These are phyloP conservation scores for Nannoperca australis DNA, from an alignment of 2,797 vertebrate species.

Conservation along the genomic window DNA sequence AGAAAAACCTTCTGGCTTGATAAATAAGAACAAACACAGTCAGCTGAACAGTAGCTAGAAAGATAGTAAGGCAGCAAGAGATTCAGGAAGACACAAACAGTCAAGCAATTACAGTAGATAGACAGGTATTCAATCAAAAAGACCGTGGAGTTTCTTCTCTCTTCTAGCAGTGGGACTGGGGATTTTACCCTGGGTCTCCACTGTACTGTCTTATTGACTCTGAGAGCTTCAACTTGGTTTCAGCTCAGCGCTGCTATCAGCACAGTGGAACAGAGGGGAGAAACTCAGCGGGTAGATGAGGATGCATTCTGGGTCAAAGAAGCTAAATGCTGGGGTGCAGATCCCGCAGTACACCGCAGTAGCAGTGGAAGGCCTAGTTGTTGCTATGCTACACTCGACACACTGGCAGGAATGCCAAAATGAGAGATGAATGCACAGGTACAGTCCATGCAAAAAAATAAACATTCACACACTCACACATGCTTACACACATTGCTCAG, in stretches of 20 bases:
- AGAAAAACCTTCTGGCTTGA: neutral
- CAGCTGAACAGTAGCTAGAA: slow-evolving; percentile 16
- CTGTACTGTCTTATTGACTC: slow-evolving; percentile 59
- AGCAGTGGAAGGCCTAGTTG: slow-evolving; percentile 27
- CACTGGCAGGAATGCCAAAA: slow-evolving; percentile 20
- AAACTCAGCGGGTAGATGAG: slow-evolving; percentile 52
- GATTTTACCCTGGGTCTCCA: slow-evolving; percentile 47
- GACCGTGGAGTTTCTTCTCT: slow-evolving; percentile 30
- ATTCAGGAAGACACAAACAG: slow-evolving; percentile 40
- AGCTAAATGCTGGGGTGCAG: slow-evolving; percentile 59
- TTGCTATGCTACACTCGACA: slow-evolving; percentile 40
- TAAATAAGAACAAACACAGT: neutral
- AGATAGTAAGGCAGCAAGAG: slow-evolving; percentile 30
- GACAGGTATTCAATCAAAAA: slow-evolving; percentile 55
- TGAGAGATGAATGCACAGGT: neutral
- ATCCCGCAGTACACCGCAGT: slow-evolving; percentile 38
- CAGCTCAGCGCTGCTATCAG: slow-evolving; percentile 49
- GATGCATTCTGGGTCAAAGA: slow-evolving; percentile 63
- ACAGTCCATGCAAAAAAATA: neutral
- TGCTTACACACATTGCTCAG: slow-evolving; percentile 21
- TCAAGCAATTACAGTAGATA: slow-evolving; percentile 48
- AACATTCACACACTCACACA: neutral
- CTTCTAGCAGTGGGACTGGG: slow-evolving; percentile 15
- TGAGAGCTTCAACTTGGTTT: slow-evolving; percentile 54
- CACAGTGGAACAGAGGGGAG: slow-evolving; percentile 44